Evolutionary conservation across 2,113 vertebrate genomes (phyloP).

Genomic region (Atherinomorus stipes): DNA sequence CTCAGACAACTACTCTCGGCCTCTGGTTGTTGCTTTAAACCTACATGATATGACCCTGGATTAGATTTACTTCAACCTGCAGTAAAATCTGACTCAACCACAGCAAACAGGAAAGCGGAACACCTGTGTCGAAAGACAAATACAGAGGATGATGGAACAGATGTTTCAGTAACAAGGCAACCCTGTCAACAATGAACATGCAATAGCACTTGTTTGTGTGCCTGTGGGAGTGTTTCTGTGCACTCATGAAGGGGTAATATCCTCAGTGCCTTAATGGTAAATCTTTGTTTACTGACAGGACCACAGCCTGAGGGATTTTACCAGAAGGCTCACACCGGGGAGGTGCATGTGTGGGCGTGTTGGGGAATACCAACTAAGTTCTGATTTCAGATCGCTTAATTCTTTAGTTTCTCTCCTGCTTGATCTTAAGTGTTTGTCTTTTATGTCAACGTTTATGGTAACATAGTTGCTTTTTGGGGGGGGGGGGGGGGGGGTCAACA

Average conservation of each 20-base stretch:
- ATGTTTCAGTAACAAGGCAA: slow-evolving; percentile 62
- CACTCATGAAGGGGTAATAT: slow-evolving; percentile 43
- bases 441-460: too few relatives aligned
- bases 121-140: slow-evolving; percentile 71
- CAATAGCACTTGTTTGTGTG: background rate
- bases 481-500: too few relatives aligned
- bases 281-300: slow-evolving; percentile 52
- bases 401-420: slow-evolving; percentile 24
- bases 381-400: slow-evolving; percentile 39
- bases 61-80: slow-evolving; percentile 30
- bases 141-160: slow-evolving; percentile 69
- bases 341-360: slow-evolving; percentile 1
- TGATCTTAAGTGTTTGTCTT: too few relatives aligned
- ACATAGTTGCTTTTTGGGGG: too few relatives aligned
- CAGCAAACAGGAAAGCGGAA: slow-evolving; percentile 65
- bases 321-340: slow-evolving; percentile 26
- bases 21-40: background rate
- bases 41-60: background rate
- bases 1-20: background rate
- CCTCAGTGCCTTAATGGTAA: slow-evolving; percentile 58
- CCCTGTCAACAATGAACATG: slow-evolving; percentile 54
- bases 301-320: slow-evolving; percentile 26
- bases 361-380: slow-evolving; percentile 31
- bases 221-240: slow-evolving; percentile 28
- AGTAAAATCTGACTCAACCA: slow-evolving; percentile 48